phyloP scores from a whole-genome alignment of 1,140 invertebrate species.

The Mercenaria mercenaria region DNA sequence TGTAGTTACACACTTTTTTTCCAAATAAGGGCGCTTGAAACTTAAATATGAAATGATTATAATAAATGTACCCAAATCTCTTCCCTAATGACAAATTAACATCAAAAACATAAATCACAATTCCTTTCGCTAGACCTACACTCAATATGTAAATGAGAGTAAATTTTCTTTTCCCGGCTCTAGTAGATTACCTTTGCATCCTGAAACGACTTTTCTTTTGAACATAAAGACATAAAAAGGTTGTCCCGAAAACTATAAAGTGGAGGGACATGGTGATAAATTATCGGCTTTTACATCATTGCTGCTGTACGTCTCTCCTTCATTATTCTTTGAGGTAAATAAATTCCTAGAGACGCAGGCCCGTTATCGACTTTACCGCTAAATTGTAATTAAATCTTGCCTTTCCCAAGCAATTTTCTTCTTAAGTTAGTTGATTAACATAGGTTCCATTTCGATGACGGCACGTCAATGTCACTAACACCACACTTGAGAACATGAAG shows the following conservation, averaged over 20 bases:
- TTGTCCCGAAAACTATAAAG: conserved; percentile 11
- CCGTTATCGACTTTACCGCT: conserved; percentile 38
- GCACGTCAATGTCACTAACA: neutral
- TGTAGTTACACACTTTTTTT: no score
- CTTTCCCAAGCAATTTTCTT: conserved; percentile 49
- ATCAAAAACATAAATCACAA: no score
- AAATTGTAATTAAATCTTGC: conserved; percentile 50
- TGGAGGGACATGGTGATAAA: conserved; percentile 23
- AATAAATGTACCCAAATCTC: no score
- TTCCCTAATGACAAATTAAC: no score
- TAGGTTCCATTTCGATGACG: neutral
- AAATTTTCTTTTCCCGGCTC: neutral
- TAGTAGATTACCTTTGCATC: neutral
- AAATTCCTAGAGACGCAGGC: conserved; percentile 14
- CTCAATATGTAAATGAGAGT: neutral
- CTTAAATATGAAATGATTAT: no score
- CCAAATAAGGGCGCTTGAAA: no score
- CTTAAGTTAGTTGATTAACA: conserved; percentile 39
- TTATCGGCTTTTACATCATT: neutral
- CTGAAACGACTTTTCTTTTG: conserved; percentile 1
- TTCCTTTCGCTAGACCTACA: neutral
- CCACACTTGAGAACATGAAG: neutral
- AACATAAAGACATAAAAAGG: conserved; percentile 2
- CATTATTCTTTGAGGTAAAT: conserved; percentile 35
- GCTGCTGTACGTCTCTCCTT: conserved; percentile 5